A percentile compares a stretch with the other conserved stretches of the same genome.
phyloP scores from a whole-genome alignment of 2,797 vertebrate species.

The Megalops cyprinoides region DNA sequence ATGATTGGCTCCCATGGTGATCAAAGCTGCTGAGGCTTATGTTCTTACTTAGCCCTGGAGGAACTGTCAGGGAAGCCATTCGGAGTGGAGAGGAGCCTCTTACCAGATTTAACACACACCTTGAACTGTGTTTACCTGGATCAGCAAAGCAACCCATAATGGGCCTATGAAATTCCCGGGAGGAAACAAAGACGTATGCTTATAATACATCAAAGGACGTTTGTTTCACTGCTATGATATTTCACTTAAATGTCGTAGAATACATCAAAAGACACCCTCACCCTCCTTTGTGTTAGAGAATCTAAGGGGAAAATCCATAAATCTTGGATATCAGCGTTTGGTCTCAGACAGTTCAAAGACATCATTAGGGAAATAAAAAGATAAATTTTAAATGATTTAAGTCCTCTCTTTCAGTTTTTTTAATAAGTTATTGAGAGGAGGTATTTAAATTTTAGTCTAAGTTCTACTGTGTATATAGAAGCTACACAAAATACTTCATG shows the following conservation, averaged over 20 bases:
- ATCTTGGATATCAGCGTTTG: constrained; percentile 61
- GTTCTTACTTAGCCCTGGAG: constrained; percentile 34
- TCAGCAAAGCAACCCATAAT: constrained; percentile 32
- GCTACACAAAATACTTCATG: too few relatives aligned
- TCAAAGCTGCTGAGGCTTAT: constrained; percentile 36
- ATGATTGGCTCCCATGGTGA: constrained; percentile 34
- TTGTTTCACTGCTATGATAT: constrained; percentile 33
- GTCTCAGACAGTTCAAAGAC: constrained; percentile 68
- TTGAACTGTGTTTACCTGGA: constrained; percentile 45
- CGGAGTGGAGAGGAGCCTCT: constrained; percentile 1
- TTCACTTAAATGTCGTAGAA: constrained; percentile 32
- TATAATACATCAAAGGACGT: constrained; percentile 34
- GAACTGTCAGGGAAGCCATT: constrained; percentile 23
- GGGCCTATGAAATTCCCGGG: constrained; percentile 26
- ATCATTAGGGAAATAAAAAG: constrained; percentile 31
- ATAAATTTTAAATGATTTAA: constrained; percentile 5
- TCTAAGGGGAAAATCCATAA: constrained; percentile 65
- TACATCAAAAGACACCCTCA: constrained; percentile 38
- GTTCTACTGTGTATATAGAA: background rate
- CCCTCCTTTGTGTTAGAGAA: constrained; percentile 63
- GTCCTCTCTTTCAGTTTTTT: background rate
- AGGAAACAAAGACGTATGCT: constrained; percentile 24
- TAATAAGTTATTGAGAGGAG: too few relatives aligned
- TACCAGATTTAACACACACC: constrained; percentile 29
- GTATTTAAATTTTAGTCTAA: too few relatives aligned